Evolutionary conservation across 1,140 invertebrate genomes (phyloP).

Genomic region (Lasaia peninsularis): DNA sequence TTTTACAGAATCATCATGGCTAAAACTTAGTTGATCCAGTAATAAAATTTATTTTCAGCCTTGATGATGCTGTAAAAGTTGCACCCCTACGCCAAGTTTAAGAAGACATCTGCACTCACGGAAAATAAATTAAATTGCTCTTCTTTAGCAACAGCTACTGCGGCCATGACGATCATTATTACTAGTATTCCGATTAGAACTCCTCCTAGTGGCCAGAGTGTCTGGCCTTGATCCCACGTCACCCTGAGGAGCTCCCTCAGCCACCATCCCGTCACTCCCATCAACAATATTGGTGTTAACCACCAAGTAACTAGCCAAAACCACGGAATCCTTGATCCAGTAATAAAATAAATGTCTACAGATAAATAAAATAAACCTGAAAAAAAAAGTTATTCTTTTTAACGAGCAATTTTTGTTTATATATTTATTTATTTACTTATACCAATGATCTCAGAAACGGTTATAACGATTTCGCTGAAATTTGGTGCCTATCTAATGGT

Average conservation of each 20-base stretch:
- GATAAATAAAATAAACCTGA: constrained; percentile 59
- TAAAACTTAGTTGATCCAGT: no score
- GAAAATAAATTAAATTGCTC: constrained; percentile 65
- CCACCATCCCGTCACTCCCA: constrained; percentile 64
- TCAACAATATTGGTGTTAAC: constrained; percentile 42
- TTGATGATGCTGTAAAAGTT: no score
- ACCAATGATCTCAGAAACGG: no score
- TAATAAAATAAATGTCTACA: constrained; percentile 60
- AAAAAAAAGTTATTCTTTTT: no score
- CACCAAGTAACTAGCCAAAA: constrained; percentile 56
- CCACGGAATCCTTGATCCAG: constrained; percentile 47
- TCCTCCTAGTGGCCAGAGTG: constrained; percentile 53
- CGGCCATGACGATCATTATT: constrained; percentile 55
- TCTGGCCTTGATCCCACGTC: constrained; percentile 39
- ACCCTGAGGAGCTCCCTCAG: constrained; percentile 38
- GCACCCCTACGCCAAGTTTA: no score
- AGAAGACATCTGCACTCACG: constrained; percentile 34
- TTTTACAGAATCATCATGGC: no score
- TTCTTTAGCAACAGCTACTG: constrained; percentile 60
- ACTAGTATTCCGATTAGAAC: constrained; percentile 49
- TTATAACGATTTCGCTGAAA: no score
- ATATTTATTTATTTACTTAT: no score
- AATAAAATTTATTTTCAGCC: no score
- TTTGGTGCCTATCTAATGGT: no score
- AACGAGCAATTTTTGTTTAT: no score